A percentile compares a stretch with the other conserved stretches of the same genome.
These are phyloP conservation scores for Uloborus plumipes DNA, from an alignment of 2,888 invertebrate genomes.

Conservation along the genomic window DNA sequence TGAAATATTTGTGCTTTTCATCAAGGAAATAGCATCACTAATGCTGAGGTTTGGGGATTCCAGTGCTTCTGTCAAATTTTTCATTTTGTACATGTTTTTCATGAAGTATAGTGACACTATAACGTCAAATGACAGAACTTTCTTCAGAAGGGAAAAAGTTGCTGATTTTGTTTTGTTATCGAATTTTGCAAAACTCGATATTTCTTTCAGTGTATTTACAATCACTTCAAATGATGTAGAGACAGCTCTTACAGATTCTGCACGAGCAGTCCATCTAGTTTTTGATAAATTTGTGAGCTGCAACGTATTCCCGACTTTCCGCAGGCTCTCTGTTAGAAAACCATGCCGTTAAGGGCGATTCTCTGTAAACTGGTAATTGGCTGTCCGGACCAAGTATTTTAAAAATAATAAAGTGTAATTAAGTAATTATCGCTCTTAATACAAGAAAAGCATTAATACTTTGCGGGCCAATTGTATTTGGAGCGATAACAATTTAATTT, in stretches of 20 bases:
- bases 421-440: too few relatives aligned
- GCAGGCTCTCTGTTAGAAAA: background rate
- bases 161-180: background rate
- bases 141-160: background rate
- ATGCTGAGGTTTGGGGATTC: too few relatives aligned
- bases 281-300: background rate
- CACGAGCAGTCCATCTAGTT: background rate
- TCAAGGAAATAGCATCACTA: too few relatives aligned
- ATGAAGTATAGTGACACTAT: background rate
- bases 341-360: too few relatives aligned
- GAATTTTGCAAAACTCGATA: background rate
- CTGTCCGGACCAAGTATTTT: too few relatives aligned
- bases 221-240: background rate
- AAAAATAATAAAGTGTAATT: too few relatives aligned
- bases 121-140: background rate
- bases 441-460: too few relatives aligned
- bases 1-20: too few relatives aligned
- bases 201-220: background rate
- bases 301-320: background rate
- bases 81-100: slow-evolving; percentile 3
- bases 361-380: too few relatives aligned
- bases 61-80: too few relatives aligned
- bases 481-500: too few relatives aligned
- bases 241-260: background rate
- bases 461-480: too few relatives aligned